Evolutionary conservation across 1,140 invertebrate species (phyloP).

Genomic region (Oedothorax gibbosus): DNA sequence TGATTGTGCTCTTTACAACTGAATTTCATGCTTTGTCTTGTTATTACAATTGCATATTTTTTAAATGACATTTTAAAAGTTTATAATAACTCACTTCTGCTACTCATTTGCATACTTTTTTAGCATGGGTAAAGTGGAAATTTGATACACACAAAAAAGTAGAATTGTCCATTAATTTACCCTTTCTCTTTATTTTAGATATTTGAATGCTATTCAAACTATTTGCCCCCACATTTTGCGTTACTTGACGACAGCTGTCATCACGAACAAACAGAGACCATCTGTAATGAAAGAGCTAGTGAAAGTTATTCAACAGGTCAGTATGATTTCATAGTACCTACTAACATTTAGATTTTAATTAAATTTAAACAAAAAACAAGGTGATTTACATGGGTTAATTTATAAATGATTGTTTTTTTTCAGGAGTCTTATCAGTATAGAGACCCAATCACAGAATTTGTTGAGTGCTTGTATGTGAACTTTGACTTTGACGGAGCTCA

Average conservation of each 20-base stretch:
- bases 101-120: too few species aligned
- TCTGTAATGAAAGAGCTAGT: slow-evolving; percentile 97
- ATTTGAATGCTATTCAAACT: slow-evolving; percentile 99
- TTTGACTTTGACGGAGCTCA: slow-evolving; percentile 99
- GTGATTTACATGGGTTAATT: background rate
- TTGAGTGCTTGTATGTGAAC: slow-evolving; percentile 98
- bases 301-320: slow-evolving; percentile 96
- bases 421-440: slow-evolving; percentile 98
- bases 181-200: slow-evolving; percentile 73
- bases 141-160: too few species aligned
- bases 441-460: slow-evolving; percentile 99
- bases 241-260: slow-evolving; percentile 97
- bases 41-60: too few species aligned
- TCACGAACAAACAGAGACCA: slow-evolving; percentile 88
- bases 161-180: too few species aligned
- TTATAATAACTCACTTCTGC: too few species aligned
- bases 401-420: slow-evolving; percentile 49
- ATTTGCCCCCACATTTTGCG: slow-evolving; percentile 98
- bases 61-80: too few species aligned
- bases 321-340: slow-evolving; percentile 42
- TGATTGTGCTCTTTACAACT: too few species aligned
- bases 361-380: background rate
- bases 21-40: too few species aligned
- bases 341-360: background rate
- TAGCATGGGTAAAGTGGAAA: too few species aligned